Evolutionary conservation across 2,113 vertebrate genomes (phyloP).

Genomic region (Chlorodrepanis virens): DNA sequence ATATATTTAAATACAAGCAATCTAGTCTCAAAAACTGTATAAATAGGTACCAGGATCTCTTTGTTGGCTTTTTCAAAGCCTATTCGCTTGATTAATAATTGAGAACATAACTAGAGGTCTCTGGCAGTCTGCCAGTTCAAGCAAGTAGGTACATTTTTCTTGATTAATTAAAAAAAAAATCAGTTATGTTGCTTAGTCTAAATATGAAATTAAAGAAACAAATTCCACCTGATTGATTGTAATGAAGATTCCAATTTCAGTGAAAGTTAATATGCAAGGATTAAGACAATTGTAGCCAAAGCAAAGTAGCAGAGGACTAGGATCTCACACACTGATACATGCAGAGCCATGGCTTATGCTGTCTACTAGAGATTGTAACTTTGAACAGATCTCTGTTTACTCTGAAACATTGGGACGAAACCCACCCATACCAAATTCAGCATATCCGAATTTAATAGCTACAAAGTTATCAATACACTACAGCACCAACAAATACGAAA

Average conservation of each 20-base stretch:
- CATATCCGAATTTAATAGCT: neutral
- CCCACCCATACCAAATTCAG: neutral
- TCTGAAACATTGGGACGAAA: neutral
- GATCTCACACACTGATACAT: neutral
- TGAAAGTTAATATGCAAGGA: neutral
- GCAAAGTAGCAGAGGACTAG: neutral
- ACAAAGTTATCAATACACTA: neutral
- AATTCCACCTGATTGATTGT: neutral
- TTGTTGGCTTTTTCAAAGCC: neutral
- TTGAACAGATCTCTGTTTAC: neutral
- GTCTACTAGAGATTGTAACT: neutral
- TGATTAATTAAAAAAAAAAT: neutral
- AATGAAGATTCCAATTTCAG: neutral
- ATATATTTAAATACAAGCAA: neutral
- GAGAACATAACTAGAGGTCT: neutral
- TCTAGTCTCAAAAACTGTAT: neutral
- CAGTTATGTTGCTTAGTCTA: neutral
- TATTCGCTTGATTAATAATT: constrained; percentile 17
- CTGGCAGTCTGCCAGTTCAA: neutral
- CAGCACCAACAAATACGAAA: neutral
- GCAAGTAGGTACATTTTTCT: neutral
- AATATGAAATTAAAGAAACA: neutral
- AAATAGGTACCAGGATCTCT: neutral
- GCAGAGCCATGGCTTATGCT: neutral
- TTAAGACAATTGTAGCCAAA: neutral